Conservation (phyloP, 2,797 vertebrate genomes). For the Paguma larvata region DNA sequence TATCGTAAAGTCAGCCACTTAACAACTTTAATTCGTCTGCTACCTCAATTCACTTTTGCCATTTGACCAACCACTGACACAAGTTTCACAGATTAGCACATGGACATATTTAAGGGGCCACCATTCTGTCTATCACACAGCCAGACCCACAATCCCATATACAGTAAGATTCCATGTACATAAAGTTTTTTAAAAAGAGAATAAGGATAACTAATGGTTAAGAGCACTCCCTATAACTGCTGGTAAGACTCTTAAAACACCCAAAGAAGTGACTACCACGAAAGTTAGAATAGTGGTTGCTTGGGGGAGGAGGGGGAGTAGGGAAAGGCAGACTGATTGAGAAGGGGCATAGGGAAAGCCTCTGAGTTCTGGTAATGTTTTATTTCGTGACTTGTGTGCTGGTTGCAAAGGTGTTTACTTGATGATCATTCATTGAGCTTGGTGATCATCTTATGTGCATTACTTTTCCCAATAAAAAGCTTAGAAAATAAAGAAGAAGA, state of each 20-base stretch:
- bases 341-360: background rate
- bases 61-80: background rate
- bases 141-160: background rate
- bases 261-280: background rate
- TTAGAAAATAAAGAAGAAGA: background rate
- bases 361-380: background rate
- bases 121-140: background rate
- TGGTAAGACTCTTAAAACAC: background rate
- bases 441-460: background rate
- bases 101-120: background rate
- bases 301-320: background rate
- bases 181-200: background rate
- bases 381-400: background rate
- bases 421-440: background rate
- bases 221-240: background rate
- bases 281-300: background rate
- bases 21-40: background rate
- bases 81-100: background rate
- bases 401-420: background rate
- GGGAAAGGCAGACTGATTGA: background rate
- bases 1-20: background rate
- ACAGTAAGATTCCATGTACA: background rate
- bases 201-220: background rate
- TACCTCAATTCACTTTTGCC: background rate
- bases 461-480: background rate